These are phyloP conservation scores for Akabosia matsudoensis DNA, from an alignment of 1,140 invertebrate genomes.

Conservation along the genomic window DNA sequence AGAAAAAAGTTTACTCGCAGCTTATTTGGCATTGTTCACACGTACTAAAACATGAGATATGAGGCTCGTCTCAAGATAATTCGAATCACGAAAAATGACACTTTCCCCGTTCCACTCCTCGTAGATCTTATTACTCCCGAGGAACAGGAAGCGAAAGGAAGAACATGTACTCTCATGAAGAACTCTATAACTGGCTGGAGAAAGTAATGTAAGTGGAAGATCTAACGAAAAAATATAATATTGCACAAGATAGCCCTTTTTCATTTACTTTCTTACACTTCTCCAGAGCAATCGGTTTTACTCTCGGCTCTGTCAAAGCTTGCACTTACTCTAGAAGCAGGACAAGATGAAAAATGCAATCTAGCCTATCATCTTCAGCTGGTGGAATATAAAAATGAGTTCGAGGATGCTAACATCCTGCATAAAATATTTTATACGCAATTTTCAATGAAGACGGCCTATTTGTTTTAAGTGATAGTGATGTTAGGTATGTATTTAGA, in stretches of 20 bases:
- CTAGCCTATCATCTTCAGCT: constrained; percentile 9
- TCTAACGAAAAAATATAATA: no score
- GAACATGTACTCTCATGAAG: no score
- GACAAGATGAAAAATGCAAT: constrained; percentile 13
- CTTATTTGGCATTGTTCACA: constrained; percentile 47
- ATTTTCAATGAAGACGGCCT: no score
- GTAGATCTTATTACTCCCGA: constrained; percentile 10
- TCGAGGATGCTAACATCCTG: no score
- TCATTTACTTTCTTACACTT: no score
- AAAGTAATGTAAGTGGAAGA: no score
- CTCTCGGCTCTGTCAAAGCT: background rate
- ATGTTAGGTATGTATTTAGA: background rate
- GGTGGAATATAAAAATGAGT: background rate
- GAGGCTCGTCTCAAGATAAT: constrained; percentile 47
- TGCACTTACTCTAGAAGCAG: background rate
- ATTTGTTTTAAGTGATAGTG: no score
- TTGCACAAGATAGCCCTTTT: no score
- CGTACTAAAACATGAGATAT: constrained; percentile 47
- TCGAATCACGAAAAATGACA: constrained; percentile 48
- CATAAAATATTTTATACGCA: no score
- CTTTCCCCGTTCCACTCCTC: constrained; percentile 18
- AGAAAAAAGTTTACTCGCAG: background rate
- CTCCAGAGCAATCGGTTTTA: no score
- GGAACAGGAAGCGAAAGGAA: background rate
- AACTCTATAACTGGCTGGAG: no score